phyloP scores from a whole-genome alignment of 2,797 vertebrate species.

The Siniperca undulata region DNA sequence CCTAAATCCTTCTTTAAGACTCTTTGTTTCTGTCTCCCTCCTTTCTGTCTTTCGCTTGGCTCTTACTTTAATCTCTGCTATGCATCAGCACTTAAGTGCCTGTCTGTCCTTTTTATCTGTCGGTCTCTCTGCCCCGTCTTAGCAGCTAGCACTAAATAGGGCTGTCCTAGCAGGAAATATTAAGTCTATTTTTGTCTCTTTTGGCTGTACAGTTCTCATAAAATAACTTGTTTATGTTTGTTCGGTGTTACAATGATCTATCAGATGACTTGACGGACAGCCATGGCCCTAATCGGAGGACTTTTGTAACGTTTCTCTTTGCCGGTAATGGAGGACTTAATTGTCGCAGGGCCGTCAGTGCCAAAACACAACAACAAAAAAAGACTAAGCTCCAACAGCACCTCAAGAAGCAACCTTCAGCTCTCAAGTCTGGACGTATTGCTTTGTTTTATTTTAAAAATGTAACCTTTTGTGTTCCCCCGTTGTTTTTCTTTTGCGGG shows the following conservation, averaged over 20 bases:
- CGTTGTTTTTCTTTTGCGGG: slow-evolving; percentile 44
- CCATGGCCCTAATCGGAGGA: slow-evolving; percentile 42
- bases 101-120: slow-evolving; percentile 68
- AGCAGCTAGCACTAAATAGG: slow-evolving; percentile 77
- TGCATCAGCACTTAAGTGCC: slow-evolving; percentile 85
- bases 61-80: slow-evolving; percentile 74
- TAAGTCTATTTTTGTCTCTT: slow-evolving; percentile 73
- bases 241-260: slow-evolving; percentile 55
- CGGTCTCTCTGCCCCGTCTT: slow-evolving; percentile 53
- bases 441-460: slow-evolving; percentile 61
- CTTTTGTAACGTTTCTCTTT: slow-evolving; percentile 49
- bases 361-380: slow-evolving; percentile 70
- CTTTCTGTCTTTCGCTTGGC: slow-evolving; percentile 39
- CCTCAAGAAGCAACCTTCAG: slow-evolving; percentile 67
- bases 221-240: slow-evolving; percentile 66
- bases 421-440: slow-evolving; percentile 56
- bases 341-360: slow-evolving; percentile 58
- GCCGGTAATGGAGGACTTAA: slow-evolving; percentile 53
- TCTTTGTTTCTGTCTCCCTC: slow-evolving; percentile 15
- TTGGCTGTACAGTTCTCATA: slow-evolving; percentile 74
- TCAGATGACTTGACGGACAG: slow-evolving; percentile 63
- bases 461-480: slow-evolving; percentile 52
- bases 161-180: slow-evolving; percentile 69
- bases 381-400: slow-evolving; percentile 48
- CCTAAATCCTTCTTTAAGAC: slow-evolving; percentile 35